Evolutionary conservation across 2,888 invertebrate genomes (phyloP).

Genomic region (Flexamia atlantica): DNA sequence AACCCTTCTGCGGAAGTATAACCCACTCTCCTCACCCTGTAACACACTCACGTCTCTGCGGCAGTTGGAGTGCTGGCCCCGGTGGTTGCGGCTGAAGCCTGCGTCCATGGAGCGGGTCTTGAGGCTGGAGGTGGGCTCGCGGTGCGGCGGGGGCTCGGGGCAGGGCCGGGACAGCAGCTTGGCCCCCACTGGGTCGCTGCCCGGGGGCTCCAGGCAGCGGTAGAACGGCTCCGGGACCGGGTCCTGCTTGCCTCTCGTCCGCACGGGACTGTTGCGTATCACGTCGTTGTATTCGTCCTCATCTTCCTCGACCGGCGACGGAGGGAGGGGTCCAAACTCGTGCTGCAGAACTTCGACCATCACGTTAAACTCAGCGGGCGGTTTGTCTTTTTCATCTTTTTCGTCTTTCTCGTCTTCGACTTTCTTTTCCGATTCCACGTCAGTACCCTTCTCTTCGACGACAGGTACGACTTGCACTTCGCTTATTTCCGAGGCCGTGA

Average conservation of each 20-base stretch:
- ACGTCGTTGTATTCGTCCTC: slow-evolving; percentile 87
- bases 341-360: slow-evolving; percentile 83
- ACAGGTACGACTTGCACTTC: slow-evolving; percentile 69
- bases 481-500: slow-evolving; percentile 69
- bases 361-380: slow-evolving; percentile 74
- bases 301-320: slow-evolving; percentile 89
- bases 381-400: slow-evolving; percentile 66
- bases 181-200: slow-evolving; percentile 69
- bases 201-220: slow-evolving; percentile 69
- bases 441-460: slow-evolving; percentile 62
- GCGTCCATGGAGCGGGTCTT: slow-evolving; percentile 93
- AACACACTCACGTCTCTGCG: slow-evolving; percentile 73
- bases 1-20: too few relatives aligned
- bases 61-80: slow-evolving; percentile 73
- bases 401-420: slow-evolving; percentile 65
- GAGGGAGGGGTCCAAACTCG: slow-evolving; percentile 87
- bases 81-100: slow-evolving; percentile 79
- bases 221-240: slow-evolving; percentile 71
- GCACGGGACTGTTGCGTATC: slow-evolving; percentile 76
- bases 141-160: slow-evolving; percentile 75
- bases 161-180: slow-evolving; percentile 74
- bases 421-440: slow-evolving; percentile 43
- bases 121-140: slow-evolving; percentile 79
- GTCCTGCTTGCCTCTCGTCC: slow-evolving; percentile 69
- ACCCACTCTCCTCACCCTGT: too few relatives aligned